phyloP scores from a whole-genome alignment of 2,113 vertebrate genomes.

The Machaerirhynchus nigripectus region DNA sequence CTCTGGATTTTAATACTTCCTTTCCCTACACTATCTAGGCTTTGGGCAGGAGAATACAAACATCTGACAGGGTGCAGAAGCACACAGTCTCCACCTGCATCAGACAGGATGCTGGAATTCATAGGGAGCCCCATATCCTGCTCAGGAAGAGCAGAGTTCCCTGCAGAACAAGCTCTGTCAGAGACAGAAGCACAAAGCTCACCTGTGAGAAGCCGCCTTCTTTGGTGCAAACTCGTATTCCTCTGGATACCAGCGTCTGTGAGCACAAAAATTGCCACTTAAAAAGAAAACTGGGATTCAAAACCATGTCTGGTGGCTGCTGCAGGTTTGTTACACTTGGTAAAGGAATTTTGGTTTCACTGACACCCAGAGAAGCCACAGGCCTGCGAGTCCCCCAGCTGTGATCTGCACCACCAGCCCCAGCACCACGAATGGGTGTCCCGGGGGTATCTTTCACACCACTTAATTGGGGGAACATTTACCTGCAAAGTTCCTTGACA shows the following conservation, averaged over 20 bases:
- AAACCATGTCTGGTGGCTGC: fast-evolving
- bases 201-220: constrained; percentile 93
- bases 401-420: background rate
- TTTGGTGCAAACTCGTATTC: constrained; percentile 86
- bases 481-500: constrained; percentile 96
- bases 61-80: background rate
- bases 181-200: background rate
- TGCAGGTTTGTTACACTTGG: fast-evolving
- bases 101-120: background rate
- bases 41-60: background rate
- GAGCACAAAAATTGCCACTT: background rate
- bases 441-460: fast-evolving
- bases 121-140: background rate
- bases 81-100: too few relatives aligned
- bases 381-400: fast-evolving
- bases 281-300: background rate
- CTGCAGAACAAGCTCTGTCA: background rate
- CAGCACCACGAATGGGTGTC: fast-evolving
- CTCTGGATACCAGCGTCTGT: constrained; percentile 93
- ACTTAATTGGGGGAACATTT: background rate
- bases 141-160: background rate
- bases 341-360: background rate
- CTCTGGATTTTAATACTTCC: background rate
- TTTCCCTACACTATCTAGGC: background rate
- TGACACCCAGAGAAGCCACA: background rate